Evolutionary conservation across 2,797 vertebrate genomes (phyloP).

Genomic region (Sebastiscus albofasciatus): DNA sequence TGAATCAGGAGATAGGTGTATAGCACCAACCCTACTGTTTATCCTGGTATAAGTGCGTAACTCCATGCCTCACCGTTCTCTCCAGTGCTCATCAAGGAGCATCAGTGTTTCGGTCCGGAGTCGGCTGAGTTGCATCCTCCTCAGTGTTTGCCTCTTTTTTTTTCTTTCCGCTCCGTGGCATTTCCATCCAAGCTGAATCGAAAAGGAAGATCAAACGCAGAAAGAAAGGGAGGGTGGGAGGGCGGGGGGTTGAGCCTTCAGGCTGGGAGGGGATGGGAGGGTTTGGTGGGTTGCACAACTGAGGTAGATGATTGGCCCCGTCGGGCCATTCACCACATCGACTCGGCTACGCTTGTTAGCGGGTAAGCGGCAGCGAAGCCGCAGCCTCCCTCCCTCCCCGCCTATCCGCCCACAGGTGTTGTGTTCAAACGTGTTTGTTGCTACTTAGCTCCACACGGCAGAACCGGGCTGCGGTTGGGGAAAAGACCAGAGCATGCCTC

Average conservation of each 20-base stretch:
- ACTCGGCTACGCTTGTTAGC: slow-evolving; percentile 69
- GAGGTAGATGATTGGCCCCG: slow-evolving; percentile 69
- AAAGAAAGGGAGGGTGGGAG: not conserved
- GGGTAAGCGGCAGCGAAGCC: slow-evolving; percentile 20
- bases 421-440: slow-evolving; percentile 66
- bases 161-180: slow-evolving; percentile 37
- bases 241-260: slow-evolving; percentile 16
- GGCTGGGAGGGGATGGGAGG: slow-evolving; percentile 27
- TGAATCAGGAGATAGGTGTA: too few relatives aligned
- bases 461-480: slow-evolving; percentile 36
- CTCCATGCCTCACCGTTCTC: not conserved
- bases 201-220: slow-evolving; percentile 68
- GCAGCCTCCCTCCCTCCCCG: slow-evolving; percentile 4
- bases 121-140: slow-evolving; percentile 2
- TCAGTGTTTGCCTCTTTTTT: slow-evolving; percentile 21
- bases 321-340: slow-evolving; percentile 52
- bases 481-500: slow-evolving; percentile 41
- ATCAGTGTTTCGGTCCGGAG: not conserved
- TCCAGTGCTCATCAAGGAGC: not conserved
- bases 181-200: slow-evolving; percentile 45
- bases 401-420: slow-evolving; percentile 72
- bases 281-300: slow-evolving; percentile 36
- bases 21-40: too few relatives aligned
- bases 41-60: not conserved
- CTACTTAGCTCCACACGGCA: slow-evolving; percentile 52